Evolutionary conservation across 2,888 invertebrate genomes (phyloP), one percentile per base, ranked within the genome.

Genomic region (Amphipyra berbera): DNA sequence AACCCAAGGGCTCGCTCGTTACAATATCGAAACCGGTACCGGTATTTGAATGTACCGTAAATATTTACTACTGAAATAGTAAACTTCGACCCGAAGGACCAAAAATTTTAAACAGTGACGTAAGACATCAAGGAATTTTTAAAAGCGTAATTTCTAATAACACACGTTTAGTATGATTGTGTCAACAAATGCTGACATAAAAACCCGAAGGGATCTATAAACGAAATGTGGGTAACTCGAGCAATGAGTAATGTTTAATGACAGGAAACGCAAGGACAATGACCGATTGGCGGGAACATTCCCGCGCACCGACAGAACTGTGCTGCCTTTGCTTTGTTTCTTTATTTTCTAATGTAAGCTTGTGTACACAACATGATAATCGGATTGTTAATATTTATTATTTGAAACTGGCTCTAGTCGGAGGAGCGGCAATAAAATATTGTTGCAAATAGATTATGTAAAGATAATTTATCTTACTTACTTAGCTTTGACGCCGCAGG

Each of bases 181-280:
- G 54, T 75, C 65, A 62, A 73, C 62, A 66, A 73, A 30, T 62
- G 68, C 75, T 57, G 61, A 61, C 61, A 64, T 60, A 50, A 57
- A 60, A 50, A 67, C 12, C 30, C 10, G n/a, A 73, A 62, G 61
- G 58, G 76, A 80, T 74, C 68, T 76, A 77, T 79, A 75, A 81
- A 69, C 74, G 74, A 77, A 82, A 84, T 82, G 82, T 78, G 79
- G 77, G 74, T 69, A 77, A 73, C 61, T 68, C 70, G 61, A 80
- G 72, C 69, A 82, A 85, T 86, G 83, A 85, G 78, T 84, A 85
- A 85, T 82, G 84, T 73, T 79, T 82, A 83, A 84, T 79, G 82
- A 83, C 86, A 84, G 86, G 85, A 86, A 87, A 85, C 78, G 76
- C 69, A 82, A 85, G 89, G 85, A 87, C 89, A 84, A 86, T 86